Conservation (phyloP, 2,888 invertebrate species). For the Plagodis dolabraria region DNA sequence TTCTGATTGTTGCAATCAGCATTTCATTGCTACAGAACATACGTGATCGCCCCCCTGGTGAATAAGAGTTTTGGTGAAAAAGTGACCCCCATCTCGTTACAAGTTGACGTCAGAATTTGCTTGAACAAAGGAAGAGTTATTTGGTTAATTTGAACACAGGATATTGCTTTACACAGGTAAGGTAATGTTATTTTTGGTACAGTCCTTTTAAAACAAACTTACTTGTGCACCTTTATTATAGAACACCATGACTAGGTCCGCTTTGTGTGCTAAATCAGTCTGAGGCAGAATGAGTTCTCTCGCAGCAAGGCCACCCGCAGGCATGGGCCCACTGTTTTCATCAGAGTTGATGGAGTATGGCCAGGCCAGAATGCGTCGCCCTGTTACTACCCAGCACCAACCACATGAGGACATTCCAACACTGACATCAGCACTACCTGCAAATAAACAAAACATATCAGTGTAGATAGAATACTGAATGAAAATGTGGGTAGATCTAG, state of each 20-base stretch:
- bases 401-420: slow-evolving; percentile 88
- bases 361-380: slow-evolving; percentile 94
- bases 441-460: not conserved
- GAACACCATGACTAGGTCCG: slow-evolving; percentile 92
- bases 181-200: too few relatives aligned
- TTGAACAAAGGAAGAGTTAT: slow-evolving; percentile 19
- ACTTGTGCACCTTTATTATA: slow-evolving; percentile 75
- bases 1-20: too few relatives aligned
- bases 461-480: not conserved
- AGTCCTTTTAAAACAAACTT: not conserved
- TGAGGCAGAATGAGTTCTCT: slow-evolving; percentile 95
- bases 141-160: too few relatives aligned
- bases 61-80: too few relatives aligned
- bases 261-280: slow-evolving; percentile 95
- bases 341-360: slow-evolving; percentile 82
- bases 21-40: too few relatives aligned
- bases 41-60: too few relatives aligned
- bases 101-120: not conserved
- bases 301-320: slow-evolving; percentile 83
- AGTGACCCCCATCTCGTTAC: too few relatives aligned
- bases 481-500: too few relatives aligned
- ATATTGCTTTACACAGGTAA: too few relatives aligned
- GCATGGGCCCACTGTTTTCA: slow-evolving; percentile 42
- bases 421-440: slow-evolving; percentile 84
- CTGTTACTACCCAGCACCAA: slow-evolving; percentile 94